These are phyloP conservation scores for Glossophaga mutica DNA, from an alignment of 2,797 vertebrate species.

Conservation along the genomic window DNA sequence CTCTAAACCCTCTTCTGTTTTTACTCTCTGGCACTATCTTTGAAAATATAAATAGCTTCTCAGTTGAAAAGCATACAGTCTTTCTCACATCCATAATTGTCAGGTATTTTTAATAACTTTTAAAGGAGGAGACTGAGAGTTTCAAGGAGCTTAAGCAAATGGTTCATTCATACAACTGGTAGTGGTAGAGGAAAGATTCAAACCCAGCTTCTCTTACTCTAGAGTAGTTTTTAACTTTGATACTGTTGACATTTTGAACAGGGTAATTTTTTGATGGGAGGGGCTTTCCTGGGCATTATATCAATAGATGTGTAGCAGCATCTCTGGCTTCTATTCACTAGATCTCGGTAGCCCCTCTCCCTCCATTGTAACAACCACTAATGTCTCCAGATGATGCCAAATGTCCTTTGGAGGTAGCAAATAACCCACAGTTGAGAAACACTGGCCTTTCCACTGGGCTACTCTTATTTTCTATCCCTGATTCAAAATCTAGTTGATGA, in stretches of 20 bases:
- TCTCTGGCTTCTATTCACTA: not conserved
- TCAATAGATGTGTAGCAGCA: not conserved
- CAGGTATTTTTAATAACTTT: not conserved
- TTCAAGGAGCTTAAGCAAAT: not conserved
- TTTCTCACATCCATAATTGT: not conserved
- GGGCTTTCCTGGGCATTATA: not conserved
- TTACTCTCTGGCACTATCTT: not conserved
- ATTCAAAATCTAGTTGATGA: not conserved
- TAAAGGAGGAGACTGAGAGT: not conserved
- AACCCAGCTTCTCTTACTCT: not conserved
- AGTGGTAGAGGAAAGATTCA: not conserved
- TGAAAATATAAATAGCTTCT: not conserved
- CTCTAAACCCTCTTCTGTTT: not conserved
- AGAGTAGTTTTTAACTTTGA: not conserved
- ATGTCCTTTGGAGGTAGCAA: too few species aligned
- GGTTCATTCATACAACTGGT: not conserved
- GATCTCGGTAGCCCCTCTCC: not conserved
- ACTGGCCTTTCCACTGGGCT: not conserved
- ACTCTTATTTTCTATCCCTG: not conserved
- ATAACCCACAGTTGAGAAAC: not conserved
- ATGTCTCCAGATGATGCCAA: not conserved
- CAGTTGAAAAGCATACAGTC: not conserved
- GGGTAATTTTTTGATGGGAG: too few species aligned
- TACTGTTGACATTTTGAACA: not conserved
- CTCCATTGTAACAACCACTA: not conserved